These are phyloP conservation scores for Beris morrisii DNA, from an alignment of 2,888 invertebrate species.

Conservation along the genomic window DNA sequence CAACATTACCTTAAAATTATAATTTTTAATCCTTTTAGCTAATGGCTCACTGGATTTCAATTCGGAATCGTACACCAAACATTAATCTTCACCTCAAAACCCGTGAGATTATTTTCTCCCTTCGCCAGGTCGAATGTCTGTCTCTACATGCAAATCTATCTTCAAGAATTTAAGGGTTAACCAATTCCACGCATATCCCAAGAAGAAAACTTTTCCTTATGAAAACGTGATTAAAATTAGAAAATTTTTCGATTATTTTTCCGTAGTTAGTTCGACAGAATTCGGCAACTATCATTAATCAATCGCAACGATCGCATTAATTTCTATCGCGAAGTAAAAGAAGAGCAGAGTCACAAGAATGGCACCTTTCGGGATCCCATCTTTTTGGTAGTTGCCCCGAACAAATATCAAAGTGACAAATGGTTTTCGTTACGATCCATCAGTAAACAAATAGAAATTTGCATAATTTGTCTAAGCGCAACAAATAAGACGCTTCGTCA, in stretches of 20 bases:
- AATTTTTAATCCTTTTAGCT: slow-evolving; percentile 32
- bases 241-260: slow-evolving; percentile 13
- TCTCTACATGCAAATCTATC: slow-evolving; percentile 19
- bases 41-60: slow-evolving; percentile 31
- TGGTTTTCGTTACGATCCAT: slow-evolving; percentile 33
- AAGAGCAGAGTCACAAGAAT: neutral
- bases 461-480: slow-evolving; percentile 31
- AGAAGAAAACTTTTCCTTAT: neutral
- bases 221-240: slow-evolving; percentile 16
- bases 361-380: neutral
- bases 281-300: slow-evolving; percentile 20
- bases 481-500: slow-evolving; percentile 15
- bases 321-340: neutral
- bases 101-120: slow-evolving; percentile 28
- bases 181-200: neutral
- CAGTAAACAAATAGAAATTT: slow-evolving; percentile 32
- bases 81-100: slow-evolving; percentile 24
- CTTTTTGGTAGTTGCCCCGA: neutral
- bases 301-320: slow-evolving; percentile 11
- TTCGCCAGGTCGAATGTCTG: neutral
- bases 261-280: slow-evolving; percentile 5
- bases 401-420: slow-evolving; percentile 31
- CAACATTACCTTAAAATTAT: slow-evolving; percentile 20
- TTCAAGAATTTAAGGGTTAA: neutral
- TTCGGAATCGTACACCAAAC: neutral